Evolutionary conservation across 2,113 vertebrate species (phyloP).

Genomic region (Corydoras maculifer): DNA sequence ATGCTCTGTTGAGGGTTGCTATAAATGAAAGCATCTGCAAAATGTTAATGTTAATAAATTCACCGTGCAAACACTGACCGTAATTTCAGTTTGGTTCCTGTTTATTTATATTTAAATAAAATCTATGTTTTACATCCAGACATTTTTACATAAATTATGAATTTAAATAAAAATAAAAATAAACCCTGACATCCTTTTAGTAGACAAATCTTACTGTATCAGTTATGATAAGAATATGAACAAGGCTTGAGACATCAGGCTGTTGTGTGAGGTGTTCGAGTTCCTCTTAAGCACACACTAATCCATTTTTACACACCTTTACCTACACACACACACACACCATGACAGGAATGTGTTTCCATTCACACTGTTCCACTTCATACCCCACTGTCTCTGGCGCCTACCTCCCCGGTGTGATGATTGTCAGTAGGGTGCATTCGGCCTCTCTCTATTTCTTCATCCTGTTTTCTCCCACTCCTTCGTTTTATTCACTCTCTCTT

Average conservation of each 20-base stretch:
- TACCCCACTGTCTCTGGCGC: constrained; percentile 32
- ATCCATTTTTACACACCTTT: constrained; percentile 3
- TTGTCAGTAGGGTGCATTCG: constrained; percentile 14
- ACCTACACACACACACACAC: constrained; percentile 13
- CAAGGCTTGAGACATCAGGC: too few relatives aligned
- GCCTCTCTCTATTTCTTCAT: not conserved
- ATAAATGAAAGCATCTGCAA: not conserved
- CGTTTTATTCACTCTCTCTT: not conserved
- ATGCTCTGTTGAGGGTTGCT: not conserved
- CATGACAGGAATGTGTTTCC: constrained; percentile 23
- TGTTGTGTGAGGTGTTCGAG: not conserved
- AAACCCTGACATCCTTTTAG: too few relatives aligned
- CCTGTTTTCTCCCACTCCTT: not conserved
- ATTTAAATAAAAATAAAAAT: too few relatives aligned
- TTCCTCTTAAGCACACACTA: not conserved
- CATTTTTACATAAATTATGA: too few relatives aligned
- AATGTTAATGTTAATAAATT: too few relatives aligned
- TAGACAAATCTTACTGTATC: too few relatives aligned
- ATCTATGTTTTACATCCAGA: too few relatives aligned
- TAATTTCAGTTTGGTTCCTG: not conserved
- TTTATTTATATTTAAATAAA: not conserved
- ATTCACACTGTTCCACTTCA: constrained; percentile 30
- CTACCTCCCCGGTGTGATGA: constrained; percentile 24
- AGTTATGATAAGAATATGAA: too few relatives aligned
- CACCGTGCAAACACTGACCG: too few relatives aligned